Evolutionary conservation across 2,113 vertebrate species (phyloP), one percentile per base, ranked within the genome.

Genomic region (Perca flavescens): DNA sequence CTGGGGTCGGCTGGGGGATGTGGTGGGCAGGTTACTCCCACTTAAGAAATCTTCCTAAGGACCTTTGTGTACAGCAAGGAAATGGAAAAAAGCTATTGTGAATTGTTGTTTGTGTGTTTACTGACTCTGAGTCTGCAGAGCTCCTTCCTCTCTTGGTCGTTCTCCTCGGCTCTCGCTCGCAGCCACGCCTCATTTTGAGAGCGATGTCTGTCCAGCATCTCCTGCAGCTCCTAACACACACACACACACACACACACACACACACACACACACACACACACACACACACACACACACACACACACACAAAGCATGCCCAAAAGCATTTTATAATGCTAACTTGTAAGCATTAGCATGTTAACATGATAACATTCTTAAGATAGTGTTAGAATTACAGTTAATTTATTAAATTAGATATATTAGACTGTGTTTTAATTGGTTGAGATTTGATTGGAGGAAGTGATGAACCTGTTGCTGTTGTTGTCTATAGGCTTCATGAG

Each of bases 151-250:
- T 96, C 88, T 61, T 87, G 89, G 88, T 93, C 88, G 4, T 96
- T 97, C 72, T 96, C 93, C 43, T 95, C 93, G 0, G 86, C 93
- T n/a, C 90, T 91, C 5, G 89, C 92, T 78, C 91, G 91, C 3
- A 96, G 88, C 93, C 93, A 96, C 1, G 88, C 86, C 88, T 95
- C 92, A 3, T 96, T 96, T 91, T 95, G 93, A 40, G 13, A 58
- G 63, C 93, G 94, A 87, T 96, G 93, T 61, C 91, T 95, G 81
- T 94, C 92, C 57, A 96, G 49, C 92, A 96, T 94, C 68, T 94
- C 91, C 62, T 95, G 89, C 11, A 94, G 68, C 79, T 96, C 90
- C 93, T 96, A 71, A 80, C 11, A 62, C 17, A 73, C 69, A 65
- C 54, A 58, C 47, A 49, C 31, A 64, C 40, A 62, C 40, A 63